phyloP scores from a whole-genome alignment of 1,140 invertebrate genomes.

The Platyscapa corneri region DNA sequence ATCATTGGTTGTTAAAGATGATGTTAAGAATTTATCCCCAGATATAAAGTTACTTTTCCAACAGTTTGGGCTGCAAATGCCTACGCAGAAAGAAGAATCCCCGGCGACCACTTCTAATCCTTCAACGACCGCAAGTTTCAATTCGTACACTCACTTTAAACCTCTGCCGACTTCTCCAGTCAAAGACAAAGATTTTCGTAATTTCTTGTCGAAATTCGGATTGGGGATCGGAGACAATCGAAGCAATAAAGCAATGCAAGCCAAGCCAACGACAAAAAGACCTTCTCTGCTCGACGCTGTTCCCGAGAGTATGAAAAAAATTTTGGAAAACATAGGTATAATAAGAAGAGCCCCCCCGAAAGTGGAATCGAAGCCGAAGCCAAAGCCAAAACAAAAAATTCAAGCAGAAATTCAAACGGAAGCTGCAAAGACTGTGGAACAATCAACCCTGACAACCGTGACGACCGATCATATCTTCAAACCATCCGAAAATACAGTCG shows the following conservation, averaged over 20 bases:
- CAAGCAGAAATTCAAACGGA: background rate
- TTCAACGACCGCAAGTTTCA: constrained; percentile 56
- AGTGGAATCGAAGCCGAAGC: constrained; percentile 34
- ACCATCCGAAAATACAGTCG: constrained; percentile 65
- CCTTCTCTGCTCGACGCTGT: constrained; percentile 70
- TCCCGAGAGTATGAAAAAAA: constrained; percentile 73
- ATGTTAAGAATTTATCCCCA: constrained; percentile 66
- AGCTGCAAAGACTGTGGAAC: background rate
- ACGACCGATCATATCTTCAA: constrained; percentile 72
- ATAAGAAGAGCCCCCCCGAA: constrained; percentile 52
- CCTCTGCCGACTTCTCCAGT: constrained; percentile 73
- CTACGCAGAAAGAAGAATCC: constrained; percentile 51
- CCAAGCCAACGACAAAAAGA: constrained; percentile 52
- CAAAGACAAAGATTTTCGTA: constrained; percentile 75
- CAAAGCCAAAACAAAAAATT: too few relatives aligned
- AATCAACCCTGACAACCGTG: constrained; percentile 51
- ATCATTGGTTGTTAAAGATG: constrained; percentile 61
- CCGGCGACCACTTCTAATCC: constrained; percentile 56
- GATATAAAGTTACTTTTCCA: constrained; percentile 69
- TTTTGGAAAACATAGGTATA: constrained; percentile 75
- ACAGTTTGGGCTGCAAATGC: constrained; percentile 65
- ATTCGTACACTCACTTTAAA: constrained; percentile 77
- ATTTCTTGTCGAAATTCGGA: constrained; percentile 76
- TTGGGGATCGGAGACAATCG: constrained; percentile 65
- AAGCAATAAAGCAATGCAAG: constrained; percentile 65